Evolutionary conservation across 1,140 invertebrate genomes (phyloP).

Genomic region (Drosophila truncata): DNA sequence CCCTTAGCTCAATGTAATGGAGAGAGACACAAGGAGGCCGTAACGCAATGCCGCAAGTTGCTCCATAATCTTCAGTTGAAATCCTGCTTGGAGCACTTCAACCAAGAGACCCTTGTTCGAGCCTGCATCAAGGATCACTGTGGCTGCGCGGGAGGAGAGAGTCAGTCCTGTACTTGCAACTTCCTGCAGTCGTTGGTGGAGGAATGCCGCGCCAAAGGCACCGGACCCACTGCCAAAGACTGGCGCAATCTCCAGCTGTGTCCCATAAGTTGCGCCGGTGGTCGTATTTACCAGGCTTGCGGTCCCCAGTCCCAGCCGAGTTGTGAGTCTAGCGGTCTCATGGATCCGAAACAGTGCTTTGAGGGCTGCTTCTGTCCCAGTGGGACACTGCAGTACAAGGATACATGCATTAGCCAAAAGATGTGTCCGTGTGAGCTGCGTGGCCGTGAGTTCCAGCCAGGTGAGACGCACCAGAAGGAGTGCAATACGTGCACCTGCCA

Average conservation of each 20-base stretch:
- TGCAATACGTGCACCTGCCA: conserved; percentile 90
- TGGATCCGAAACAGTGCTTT: conserved; percentile 87
- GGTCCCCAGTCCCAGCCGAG: conserved; percentile 87
- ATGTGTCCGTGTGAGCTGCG: conserved; percentile 92
- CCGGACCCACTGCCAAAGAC: conserved; percentile 86
- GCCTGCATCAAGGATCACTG: conserved; percentile 93
- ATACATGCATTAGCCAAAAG: conserved; percentile 89
- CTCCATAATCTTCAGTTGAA: conserved; percentile 88
- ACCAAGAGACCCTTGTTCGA: conserved; percentile 83
- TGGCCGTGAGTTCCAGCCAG: conserved; percentile 90
- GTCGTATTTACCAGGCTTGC: conserved; percentile 90
- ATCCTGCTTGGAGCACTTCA: conserved; percentile 87
- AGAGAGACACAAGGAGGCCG: conserved; percentile 86
- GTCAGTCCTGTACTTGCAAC: conserved; percentile 90
- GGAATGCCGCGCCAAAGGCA: conserved; percentile 90
- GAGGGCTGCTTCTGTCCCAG: conserved; percentile 95
- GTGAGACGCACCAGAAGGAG: conserved; percentile 90
- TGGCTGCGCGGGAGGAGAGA: conserved; percentile 86
- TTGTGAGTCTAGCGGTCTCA: conserved; percentile 85
- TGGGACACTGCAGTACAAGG: conserved; percentile 89
- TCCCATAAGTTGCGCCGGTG: conserved; percentile 89
- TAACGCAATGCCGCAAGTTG: conserved; percentile 88
- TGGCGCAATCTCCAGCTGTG: conserved; percentile 92
- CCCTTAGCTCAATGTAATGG: conserved; percentile 57
- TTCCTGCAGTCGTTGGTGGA: conserved; percentile 91